These are phyloP conservation scores for Saccopteryx leptura DNA, from an alignment of 2,113 vertebrate species.

Conservation along the genomic window DNA sequence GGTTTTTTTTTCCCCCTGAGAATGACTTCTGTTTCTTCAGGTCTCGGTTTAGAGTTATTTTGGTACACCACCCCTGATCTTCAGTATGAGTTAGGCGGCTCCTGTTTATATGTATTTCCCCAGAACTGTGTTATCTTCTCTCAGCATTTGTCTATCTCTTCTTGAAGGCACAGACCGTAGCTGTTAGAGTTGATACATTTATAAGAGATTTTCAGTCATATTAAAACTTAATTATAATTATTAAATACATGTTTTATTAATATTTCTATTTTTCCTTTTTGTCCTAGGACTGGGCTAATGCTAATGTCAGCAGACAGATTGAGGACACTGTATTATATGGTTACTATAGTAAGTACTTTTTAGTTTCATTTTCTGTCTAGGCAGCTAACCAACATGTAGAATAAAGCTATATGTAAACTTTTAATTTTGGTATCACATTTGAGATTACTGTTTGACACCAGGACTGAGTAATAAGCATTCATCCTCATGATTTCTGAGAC, in stretches of 20 bases:
- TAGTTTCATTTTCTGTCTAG: conserved; percentile 47
- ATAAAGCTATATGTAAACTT: conserved; percentile 21
- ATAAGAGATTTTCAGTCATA: background rate
- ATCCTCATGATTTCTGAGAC: background rate
- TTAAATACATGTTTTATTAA: conserved; percentile 46
- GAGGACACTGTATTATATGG: conserved; percentile 97
- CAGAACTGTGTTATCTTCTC: background rate
- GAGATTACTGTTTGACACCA: background rate
- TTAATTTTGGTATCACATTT: background rate
- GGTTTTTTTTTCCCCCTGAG: background rate
- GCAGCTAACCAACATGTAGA: conserved; percentile 5
- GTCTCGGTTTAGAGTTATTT: background rate
- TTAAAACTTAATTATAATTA: background rate
- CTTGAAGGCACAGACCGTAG: background rate
- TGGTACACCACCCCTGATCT: background rate
- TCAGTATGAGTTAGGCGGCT: background rate
- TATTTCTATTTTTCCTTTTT: conserved; percentile 60
- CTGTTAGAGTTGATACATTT: background rate
- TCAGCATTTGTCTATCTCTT: background rate
- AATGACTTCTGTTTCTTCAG: background rate
- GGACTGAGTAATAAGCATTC: conserved; percentile 7
- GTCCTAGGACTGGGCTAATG: conserved; percentile 94
- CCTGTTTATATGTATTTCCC: background rate
- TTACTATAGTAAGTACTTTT: conserved; percentile 96
- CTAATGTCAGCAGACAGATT: conserved; percentile 95